These are phyloP conservation scores for Sminthopsis crassicaudata DNA, from an alignment of 2,113 vertebrate species.

Conservation along the genomic window DNA sequence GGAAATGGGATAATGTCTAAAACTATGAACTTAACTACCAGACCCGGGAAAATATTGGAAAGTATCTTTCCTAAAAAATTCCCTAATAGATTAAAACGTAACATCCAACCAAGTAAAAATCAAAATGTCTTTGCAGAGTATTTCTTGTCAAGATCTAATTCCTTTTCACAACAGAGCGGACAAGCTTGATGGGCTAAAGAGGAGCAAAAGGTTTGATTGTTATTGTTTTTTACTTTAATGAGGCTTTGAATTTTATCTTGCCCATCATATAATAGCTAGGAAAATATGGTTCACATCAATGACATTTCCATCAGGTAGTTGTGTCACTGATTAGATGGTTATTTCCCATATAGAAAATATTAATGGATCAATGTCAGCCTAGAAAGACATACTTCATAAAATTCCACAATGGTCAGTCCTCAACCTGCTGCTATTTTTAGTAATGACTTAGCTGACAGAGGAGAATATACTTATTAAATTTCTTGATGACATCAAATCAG, in stretches of 20 bases:
- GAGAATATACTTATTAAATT: constrained; percentile 74
- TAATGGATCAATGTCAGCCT: constrained; percentile 48
- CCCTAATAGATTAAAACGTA: background rate
- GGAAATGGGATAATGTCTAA: constrained; percentile 52
- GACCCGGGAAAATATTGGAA: constrained; percentile 17
- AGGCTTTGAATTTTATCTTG: constrained; percentile 46
- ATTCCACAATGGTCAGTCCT: constrained; percentile 65
- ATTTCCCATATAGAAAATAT: constrained; percentile 70
- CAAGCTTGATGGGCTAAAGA: constrained; percentile 1
- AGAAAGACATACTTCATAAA: constrained; percentile 61
- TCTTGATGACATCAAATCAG: constrained; percentile 69
- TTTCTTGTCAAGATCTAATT: constrained; percentile 12
- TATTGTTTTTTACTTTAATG: background rate
- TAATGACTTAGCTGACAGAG: constrained; percentile 55
- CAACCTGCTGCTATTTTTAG: constrained; percentile 75
- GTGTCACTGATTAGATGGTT: constrained; percentile 55
- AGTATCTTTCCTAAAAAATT: background rate
- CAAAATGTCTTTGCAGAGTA: constrained; percentile 19
- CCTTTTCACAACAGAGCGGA: constrained; percentile 44
- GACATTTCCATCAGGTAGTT: constrained; percentile 41
- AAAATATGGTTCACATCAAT: constrained; percentile 49
- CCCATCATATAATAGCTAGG: constrained; percentile 49
- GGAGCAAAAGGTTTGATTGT: constrained; percentile 13
- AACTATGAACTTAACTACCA: constrained; percentile 31
- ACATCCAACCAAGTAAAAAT: background rate